Percentiles rank a stretch among this genome's conserved stretches.
Conservation (phyloP, 2,797 vertebrate genomes). For the Microcaecilia unicolor region DNA sequence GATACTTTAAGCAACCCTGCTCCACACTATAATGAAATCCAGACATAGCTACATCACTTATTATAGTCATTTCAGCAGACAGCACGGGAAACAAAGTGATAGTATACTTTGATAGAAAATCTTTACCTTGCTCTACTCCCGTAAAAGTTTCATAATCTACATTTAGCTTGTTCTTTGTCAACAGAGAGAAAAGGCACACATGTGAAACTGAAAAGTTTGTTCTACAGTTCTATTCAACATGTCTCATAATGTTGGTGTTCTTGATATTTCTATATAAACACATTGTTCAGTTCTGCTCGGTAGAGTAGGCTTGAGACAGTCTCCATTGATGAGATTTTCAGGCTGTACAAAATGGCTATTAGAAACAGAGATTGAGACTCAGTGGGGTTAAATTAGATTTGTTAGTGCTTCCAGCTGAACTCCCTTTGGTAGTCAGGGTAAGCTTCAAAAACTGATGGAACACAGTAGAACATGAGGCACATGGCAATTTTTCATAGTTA, state of each 20-base stretch:
- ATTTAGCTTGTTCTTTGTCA: not conserved
- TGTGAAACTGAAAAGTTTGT: not conserved
- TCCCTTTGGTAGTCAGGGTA: constrained; percentile 49
- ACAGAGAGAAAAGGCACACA: not conserved
- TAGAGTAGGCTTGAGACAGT: constrained; percentile 27
- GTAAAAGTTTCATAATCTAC: too few relatives aligned
- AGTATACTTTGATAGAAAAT: too few relatives aligned
- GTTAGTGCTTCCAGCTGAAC: constrained; percentile 39
- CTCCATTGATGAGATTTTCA: constrained; percentile 34
- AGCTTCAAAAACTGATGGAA: constrained; percentile 33
- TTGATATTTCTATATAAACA: constrained; percentile 15
- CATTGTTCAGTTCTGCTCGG: constrained; percentile 11
- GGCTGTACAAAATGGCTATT: constrained; percentile 40
- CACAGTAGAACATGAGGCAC: constrained; percentile 42
- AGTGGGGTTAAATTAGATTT: constrained; percentile 52
- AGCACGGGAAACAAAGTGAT: not conserved
- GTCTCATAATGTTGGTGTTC: constrained; percentile 23
- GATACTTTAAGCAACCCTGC: too few relatives aligned
- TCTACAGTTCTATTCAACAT: constrained; percentile 6
- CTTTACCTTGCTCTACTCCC: too few relatives aligned
- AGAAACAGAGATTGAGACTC: constrained; percentile 37
- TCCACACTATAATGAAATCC: not conserved
- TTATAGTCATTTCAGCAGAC: not conserved
- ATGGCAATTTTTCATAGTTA: constrained; percentile 86
- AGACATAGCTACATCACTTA: not conserved